Base-by-base conservation (phyloP, 1,140 invertebrate species). In the Platyscapa corneri region DNA sequence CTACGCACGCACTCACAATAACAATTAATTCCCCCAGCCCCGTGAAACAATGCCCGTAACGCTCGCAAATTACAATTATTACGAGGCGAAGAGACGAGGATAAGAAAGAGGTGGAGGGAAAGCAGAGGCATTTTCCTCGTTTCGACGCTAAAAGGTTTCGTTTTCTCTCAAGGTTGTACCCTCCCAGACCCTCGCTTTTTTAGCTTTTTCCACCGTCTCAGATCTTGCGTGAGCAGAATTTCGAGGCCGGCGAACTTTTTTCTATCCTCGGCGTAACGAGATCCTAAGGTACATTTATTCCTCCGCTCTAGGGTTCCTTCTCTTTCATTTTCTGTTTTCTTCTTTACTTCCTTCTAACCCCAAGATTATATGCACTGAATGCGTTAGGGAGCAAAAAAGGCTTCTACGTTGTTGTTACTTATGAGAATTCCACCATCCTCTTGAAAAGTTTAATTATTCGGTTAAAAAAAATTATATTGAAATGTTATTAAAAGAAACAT, bases 61-160 rank as follows among this genome's bases (percentile, higher is more conserved):
- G 67, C 67, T 72, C 67, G 37, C 67, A 72, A 72, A 72, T 72
- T 72, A 72, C 39, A 34, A 72, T 72, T 72, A 72, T 72, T 72
- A 72, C 67, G 32, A 23, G 3, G 67, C 18, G 34, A 30, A 23
- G 34, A 72, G 37, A 72, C n/a, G 16, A 39, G 67, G 6, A 72
- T 70, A 34, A n/a, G 30, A 34, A 70, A 12, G 23, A 32, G 14
- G 20, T 39, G 20, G 34, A 39, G 34, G n/a, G 67, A 32, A 72
- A 72, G 34, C 27, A 27, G 34, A 72, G 37, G 67, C 67, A 72
- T 72, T 72, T 72, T 30, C 67, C 67, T 72, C 37, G 34, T 72
- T 34, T 39, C 34, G 16, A 72, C 67, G 10, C 67, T 72, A 72
- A 72, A 72, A 72, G 67, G 67, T 72, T 72, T 72, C 67, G 34